Percentiles rank a stretch among this genome's conserved stretches.
These are phyloP conservation scores for Cataglyphis albicans DNA, from an alignment of 2,888 invertebrate species.

Conservation along the genomic window DNA sequence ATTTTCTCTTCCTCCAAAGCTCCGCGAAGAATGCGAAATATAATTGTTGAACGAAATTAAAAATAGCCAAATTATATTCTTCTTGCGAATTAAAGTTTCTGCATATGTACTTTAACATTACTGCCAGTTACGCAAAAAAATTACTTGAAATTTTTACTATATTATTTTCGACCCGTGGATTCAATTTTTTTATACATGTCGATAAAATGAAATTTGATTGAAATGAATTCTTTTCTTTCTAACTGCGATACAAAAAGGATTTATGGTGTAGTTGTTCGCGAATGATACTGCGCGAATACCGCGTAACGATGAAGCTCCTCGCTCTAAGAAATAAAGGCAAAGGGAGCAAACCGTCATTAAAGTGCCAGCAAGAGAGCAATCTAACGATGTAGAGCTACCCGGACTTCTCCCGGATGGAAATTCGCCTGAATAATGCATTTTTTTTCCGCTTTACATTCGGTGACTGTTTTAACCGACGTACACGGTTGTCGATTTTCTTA, in stretches of 20 bases:
- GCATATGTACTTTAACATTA: background rate
- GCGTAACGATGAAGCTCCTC: conserved; percentile 75
- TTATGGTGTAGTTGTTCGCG: conserved; percentile 46
- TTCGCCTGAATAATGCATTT: conserved; percentile 83
- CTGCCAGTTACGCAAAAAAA: background rate
- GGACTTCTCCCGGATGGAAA: conserved; percentile 83
- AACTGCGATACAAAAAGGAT: conserved; percentile 49
- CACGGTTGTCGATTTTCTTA: conserved; percentile 13
- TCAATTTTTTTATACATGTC: background rate
- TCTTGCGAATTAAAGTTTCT: background rate
- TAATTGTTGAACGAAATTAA: background rate
- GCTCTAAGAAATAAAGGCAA: conserved; percentile 76
- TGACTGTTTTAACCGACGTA: conserved; percentile 41
- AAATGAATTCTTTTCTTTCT: conserved; percentile 33
- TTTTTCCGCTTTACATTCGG: conserved; percentile 55
- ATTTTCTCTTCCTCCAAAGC: background rate
- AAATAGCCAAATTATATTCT: background rate
- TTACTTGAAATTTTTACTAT: background rate
- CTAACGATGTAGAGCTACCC: conserved; percentile 81
- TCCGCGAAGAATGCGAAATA: background rate
- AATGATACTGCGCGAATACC: conserved; percentile 65
- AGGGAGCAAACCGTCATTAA: conserved; percentile 80
- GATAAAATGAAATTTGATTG: background rate
- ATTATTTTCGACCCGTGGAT: background rate
- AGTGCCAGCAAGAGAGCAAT: conserved; percentile 83